These are phyloP conservation scores for Staurois parvus DNA, from an alignment of 2,797 vertebrate species.

Conservation along the genomic window DNA sequence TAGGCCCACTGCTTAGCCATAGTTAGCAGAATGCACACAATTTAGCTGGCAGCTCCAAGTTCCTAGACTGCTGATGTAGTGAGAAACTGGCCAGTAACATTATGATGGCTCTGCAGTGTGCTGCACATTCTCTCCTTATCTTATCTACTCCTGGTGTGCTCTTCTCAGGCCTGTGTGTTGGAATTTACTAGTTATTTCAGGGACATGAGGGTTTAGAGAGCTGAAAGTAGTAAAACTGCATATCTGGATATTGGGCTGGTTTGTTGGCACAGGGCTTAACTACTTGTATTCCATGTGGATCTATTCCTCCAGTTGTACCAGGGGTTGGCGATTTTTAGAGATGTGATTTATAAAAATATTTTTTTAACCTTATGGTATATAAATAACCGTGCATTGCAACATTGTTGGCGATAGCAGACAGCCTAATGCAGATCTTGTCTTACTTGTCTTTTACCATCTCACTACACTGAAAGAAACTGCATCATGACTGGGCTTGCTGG, in stretches of 20 bases:
- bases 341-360: background rate
- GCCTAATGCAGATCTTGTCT: no score
- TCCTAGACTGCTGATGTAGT: conserved; percentile 32
- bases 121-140: conserved; percentile 51
- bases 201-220: conserved; percentile 55
- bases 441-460: no score
- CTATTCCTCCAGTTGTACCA: background rate
- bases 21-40: no score
- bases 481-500: no score
- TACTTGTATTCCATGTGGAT: background rate
- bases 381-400: no score
- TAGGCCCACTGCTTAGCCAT: no score
- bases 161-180: conserved; percentile 55
- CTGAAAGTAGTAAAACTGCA: conserved; percentile 49
- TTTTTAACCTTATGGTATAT: background rate
- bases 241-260: conserved; percentile 3
- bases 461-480: no score
- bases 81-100: conserved; percentile 22
- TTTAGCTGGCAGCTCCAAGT: background rate
- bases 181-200: conserved; percentile 57
- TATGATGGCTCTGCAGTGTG: conserved; percentile 28
- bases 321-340: no score
- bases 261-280: conserved; percentile 26
- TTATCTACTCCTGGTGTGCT: conserved; percentile 49
- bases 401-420: no score